Conservation (phyloP, 2,113 vertebrate species). For the Aldabrachelys gigantea region DNA sequence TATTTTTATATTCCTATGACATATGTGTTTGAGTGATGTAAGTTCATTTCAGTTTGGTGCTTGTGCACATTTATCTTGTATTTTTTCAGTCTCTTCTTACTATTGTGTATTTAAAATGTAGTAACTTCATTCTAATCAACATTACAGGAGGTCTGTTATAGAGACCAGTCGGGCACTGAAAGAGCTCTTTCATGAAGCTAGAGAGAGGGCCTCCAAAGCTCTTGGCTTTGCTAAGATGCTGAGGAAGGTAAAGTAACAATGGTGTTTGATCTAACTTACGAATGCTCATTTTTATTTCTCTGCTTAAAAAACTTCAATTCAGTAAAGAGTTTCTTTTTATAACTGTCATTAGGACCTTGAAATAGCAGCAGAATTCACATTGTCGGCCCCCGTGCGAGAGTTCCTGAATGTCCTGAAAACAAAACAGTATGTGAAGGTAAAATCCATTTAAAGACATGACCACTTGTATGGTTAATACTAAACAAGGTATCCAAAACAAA, state of each 20-base stretch:
- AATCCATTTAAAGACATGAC: neutral
- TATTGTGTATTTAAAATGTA: neutral
- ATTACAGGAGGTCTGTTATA: slow-evolving; percentile 91
- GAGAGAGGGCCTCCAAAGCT: slow-evolving; percentile 96
- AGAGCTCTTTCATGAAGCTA: slow-evolving; percentile 96
- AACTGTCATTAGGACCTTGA: slow-evolving; percentile 90
- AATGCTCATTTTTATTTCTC: neutral
- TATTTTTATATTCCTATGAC: neutral
- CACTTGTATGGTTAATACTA: neutral
- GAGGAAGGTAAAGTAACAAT: slow-evolving; percentile 86
- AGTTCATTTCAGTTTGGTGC: neutral
- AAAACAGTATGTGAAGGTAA: slow-evolving; percentile 92
- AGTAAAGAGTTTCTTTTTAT: slow-evolving; percentile 57
- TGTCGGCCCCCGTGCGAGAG: slow-evolving; percentile 87
- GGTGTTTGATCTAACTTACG: neutral
- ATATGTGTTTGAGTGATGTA: accelerated
- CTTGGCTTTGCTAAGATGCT: slow-evolving; percentile 99
- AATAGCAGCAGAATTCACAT: slow-evolving; percentile 92
- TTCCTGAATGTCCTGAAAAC: slow-evolving; percentile 87
- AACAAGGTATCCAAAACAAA: neutral
- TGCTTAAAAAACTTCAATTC: neutral
- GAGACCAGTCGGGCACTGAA: slow-evolving; percentile 96
- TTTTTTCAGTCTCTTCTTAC: neutral
- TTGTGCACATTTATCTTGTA: neutral
- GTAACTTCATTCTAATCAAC: neutral